Base-by-base conservation (phyloP, 2,797 vertebrate species). In the Enteromius unitaeniatus region DNA sequence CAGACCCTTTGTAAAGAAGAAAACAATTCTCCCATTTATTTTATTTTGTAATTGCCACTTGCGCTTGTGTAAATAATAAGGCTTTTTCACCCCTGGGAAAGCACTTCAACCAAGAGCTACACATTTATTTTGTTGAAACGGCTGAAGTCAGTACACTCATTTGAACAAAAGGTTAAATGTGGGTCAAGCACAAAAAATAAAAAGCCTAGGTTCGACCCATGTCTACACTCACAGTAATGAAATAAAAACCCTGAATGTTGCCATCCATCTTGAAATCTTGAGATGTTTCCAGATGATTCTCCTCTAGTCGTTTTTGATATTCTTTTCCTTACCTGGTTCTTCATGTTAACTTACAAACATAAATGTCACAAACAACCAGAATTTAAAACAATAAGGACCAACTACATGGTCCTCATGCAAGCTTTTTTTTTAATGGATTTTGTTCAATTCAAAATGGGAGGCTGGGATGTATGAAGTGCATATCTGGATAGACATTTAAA, bases 121-220 rank as follows among this genome's bases (percentile, higher is more conserved):
- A 92, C 90, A 88, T 93, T 95, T 91, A 92, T 94, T 93, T 82
- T 87, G 85, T 92, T 93, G 90, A 10, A 93, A 92, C 91, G 90
- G 51, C 51, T 92, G 93, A 93, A 94, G 91, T 87, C 91, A 86
- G 70, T 91, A 95, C 92, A 94, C 92, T 93, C 91, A 92, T 91
- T 90, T 89, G 90, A 93, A 93, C 92, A 92, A 93, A 80, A 92
- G 88, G 88, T 89, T 91, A 89, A 87, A 90, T 89, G 68, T 26
- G 74, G 86, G 47, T 69, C 86, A 88, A 85, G 82, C 90, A 92
- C 90, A 92, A 90, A 78, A 23, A 37, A 79, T n/a, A 87, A 76
- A 34, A 92, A 92, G 81, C 88, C 86, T 84, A 87, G 91, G 90
- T 90, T 89, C 88, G 92, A 91, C 88, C 90, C 85, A 79, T 88